Conservation (phyloP, 2,797 vertebrate genomes). For the Danio albolineatus region DNA sequence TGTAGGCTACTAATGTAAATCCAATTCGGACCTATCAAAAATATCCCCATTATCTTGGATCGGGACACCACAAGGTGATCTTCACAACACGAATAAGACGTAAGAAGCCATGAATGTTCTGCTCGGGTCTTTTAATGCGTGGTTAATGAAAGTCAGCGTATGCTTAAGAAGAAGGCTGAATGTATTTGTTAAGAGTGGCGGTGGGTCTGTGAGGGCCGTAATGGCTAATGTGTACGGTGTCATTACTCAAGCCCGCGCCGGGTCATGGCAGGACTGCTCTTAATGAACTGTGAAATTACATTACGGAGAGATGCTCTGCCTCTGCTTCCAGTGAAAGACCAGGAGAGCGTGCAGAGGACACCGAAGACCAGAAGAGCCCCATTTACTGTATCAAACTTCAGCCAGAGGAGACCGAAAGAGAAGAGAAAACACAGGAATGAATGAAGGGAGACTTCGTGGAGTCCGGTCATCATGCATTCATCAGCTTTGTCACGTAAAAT, state of each 20-base stretch:
- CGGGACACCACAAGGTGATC: constrained; percentile 21
- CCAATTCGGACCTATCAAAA: constrained; percentile 22
- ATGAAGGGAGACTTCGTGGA: neutral
- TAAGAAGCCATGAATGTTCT: constrained; percentile 5
- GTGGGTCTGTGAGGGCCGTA: constrained; percentile 49
- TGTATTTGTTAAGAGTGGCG: constrained; percentile 66
- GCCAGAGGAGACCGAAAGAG: constrained; percentile 62
- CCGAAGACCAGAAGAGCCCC: constrained; percentile 62
- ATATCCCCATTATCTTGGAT: constrained; percentile 6
- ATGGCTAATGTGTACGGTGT: constrained; percentile 66
- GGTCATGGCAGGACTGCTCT: constrained; percentile 64
- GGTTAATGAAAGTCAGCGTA: constrained; percentile 35
- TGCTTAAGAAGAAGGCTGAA: constrained; percentile 34
- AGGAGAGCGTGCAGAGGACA: constrained; percentile 65
- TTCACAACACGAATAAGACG: constrained; percentile 14
- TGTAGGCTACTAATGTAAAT: constrained; percentile 17
- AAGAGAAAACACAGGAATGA: neutral
- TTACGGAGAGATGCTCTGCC: constrained; percentile 67
- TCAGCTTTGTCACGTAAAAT: too few relatives aligned
- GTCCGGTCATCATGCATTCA: neutral
- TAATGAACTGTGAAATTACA: constrained; percentile 81
- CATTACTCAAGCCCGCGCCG: constrained; percentile 70
- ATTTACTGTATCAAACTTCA: constrained; percentile 59
- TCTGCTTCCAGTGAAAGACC: constrained; percentile 66
- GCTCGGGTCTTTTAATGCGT: constrained; percentile 26